phyloP scores from a whole-genome alignment of 2,797 vertebrate genomes.

The Loris lydekkerianus region DNA sequence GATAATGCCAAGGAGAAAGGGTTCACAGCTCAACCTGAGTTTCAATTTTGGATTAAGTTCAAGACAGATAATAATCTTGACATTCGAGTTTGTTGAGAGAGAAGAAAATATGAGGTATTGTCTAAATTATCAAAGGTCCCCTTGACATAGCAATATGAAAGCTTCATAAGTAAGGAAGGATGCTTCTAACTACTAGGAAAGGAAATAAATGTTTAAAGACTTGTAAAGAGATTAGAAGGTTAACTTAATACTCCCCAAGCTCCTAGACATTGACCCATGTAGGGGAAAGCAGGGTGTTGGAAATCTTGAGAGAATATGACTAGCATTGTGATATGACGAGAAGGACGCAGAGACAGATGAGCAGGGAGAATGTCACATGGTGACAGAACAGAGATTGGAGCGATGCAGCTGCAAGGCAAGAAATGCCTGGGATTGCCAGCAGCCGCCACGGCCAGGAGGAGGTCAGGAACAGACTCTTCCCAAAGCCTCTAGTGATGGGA shows the following conservation, averaged over 20 bases:
- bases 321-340: neutral
- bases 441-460: neutral
- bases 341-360: neutral
- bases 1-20: neutral
- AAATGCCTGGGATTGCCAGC: neutral
- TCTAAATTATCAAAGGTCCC: constrained; percentile 13
- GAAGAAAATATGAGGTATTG: neutral
- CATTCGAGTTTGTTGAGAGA: neutral
- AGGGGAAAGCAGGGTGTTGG: neutral
- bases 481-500: neutral
- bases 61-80: neutral
- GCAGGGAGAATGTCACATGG: neutral
- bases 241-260: neutral
- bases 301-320: neutral
- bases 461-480: neutral
- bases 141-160: neutral
- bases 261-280: neutral
- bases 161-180: neutral
- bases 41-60: neutral
- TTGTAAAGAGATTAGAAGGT: neutral
- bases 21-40: neutral
- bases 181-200: neutral
- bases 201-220: neutral
- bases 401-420: neutral
- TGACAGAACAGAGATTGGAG: neutral